Evolutionary conservation across 2,888 invertebrate species (phyloP).

Genomic region (Athalia rosae): DNA sequence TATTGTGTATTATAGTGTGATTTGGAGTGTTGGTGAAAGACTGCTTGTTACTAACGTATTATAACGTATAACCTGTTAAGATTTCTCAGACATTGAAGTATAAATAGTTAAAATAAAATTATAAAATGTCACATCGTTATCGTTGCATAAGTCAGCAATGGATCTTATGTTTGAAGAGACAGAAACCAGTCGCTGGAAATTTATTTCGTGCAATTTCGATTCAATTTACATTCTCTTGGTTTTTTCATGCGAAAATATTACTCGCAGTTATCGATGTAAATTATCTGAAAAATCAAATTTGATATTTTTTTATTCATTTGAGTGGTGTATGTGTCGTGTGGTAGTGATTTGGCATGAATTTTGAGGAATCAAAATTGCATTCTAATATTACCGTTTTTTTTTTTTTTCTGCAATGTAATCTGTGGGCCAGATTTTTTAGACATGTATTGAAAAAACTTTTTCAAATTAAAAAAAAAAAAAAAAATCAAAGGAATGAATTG

Average conservation of each 20-base stretch:
- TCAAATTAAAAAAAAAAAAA: too few relatives aligned
- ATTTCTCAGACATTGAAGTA: not conserved
- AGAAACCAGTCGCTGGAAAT: not conserved
- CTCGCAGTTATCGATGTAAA: not conserved
- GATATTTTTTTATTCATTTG: not conserved
- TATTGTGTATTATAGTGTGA: slow-evolving; percentile 73
- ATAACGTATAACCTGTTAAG: not conserved
- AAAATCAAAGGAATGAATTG: not conserved
- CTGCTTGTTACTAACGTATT: slow-evolving; percentile 58
- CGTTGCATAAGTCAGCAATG: not conserved
- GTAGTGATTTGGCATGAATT: slow-evolving; percentile 42
- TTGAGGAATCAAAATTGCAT: slow-evolving; percentile 23
- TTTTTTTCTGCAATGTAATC: not conserved
- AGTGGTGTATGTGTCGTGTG: slow-evolving; percentile 39
- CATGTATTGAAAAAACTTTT: not conserved
- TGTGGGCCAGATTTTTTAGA: not conserved
- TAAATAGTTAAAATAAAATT: not conserved
- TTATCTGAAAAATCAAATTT: too few relatives aligned
- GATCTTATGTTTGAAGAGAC: not conserved
- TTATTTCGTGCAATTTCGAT: not conserved
- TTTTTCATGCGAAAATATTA: not conserved
- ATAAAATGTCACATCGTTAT: not conserved
- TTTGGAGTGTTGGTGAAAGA: slow-evolving; percentile 68
- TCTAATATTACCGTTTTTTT: slow-evolving; percentile 15
- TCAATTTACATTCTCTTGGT: too few relatives aligned